These are phyloP conservation scores for Drosophila obscura DNA, from an alignment of 1,140 invertebrate genomes.

Conservation along the genomic window DNA sequence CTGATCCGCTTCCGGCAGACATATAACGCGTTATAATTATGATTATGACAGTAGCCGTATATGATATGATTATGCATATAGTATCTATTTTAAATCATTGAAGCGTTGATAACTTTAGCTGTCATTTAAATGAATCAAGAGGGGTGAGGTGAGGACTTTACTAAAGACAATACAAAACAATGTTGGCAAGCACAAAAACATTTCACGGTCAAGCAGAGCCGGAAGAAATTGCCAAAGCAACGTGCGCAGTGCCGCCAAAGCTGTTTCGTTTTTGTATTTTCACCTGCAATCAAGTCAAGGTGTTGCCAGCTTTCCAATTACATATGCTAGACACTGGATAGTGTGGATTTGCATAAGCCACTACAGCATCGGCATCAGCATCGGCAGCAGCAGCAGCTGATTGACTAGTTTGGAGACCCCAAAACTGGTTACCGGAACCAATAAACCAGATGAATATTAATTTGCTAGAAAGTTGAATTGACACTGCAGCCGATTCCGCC, in stretches of 20 bases:
- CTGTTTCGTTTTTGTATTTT: conserved; percentile 49
- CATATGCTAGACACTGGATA: conserved; percentile 52
- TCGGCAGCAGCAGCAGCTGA: conserved; percentile 35
- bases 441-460: conserved; percentile 32
- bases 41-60: conserved; percentile 38
- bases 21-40: conserved; percentile 48
- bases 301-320: conserved; percentile 71
- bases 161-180: conserved; percentile 43
- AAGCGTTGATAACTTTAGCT: conserved; percentile 59
- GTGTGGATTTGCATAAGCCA: conserved; percentile 61
- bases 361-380: conserved; percentile 8
- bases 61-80: conserved; percentile 68
- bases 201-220: conserved; percentile 77
- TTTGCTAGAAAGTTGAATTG: conserved; percentile 68
- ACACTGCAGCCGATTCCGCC: conserved; percentile 18
- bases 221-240: conserved; percentile 70
- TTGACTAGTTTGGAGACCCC: conserved; percentile 54
- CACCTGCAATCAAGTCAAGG: conserved; percentile 68
- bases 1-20: conserved; percentile 54
- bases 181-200: conserved; percentile 18
- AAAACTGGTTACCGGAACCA: conserved; percentile 71
- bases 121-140: conserved; percentile 68
- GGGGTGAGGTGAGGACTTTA: conserved; percentile 14
- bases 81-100: conserved; percentile 59
- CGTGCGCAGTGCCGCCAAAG: not conserved